phyloP scores from a whole-genome alignment of 2,888 invertebrate genomes.

The Imbricaverruca yamaguchii region DNA sequence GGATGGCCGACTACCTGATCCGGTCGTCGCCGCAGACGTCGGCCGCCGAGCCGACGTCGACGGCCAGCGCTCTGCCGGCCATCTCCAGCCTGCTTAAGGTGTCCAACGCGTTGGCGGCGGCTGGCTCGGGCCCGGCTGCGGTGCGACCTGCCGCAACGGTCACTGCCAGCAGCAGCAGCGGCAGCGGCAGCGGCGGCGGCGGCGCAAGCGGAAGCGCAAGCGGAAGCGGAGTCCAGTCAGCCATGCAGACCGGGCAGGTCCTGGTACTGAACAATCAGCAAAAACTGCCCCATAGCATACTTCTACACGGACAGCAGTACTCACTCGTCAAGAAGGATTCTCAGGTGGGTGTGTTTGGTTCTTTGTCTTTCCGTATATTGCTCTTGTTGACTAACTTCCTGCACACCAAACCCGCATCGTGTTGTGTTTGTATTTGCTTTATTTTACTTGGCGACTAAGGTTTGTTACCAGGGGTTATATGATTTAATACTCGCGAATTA shows the following conservation, averaged over 20 bases:
- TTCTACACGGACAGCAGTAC: conserved; percentile 20
- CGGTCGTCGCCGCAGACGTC: not conserved
- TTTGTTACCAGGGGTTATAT: no score
- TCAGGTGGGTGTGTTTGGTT: not conserved
- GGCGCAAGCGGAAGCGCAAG: not conserved
- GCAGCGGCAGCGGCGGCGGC: not conserved
- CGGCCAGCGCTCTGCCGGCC: conserved; percentile 5
- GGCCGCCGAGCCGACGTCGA: not conserved
- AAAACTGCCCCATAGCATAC: conserved; percentile 22
- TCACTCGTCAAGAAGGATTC: conserved; percentile 10
- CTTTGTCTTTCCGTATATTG: no score
- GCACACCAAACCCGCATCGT: no score
- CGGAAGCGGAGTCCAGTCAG: not conserved
- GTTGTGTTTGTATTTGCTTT: no score
- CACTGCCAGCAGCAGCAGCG: not conserved
- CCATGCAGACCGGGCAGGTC: conserved; percentile 21
- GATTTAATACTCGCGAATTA: no score
- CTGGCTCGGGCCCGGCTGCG: not conserved
- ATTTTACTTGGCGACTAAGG: no score
- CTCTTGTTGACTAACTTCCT: no score
- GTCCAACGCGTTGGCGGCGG: not conserved
- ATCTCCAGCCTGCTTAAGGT: conserved; percentile 17
- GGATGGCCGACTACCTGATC: conserved; percentile 23
- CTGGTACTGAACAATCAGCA: conserved; percentile 22
- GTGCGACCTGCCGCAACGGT: not conserved